phyloP scores from a whole-genome alignment of 2,797 vertebrate species.

The Aselliscus stoliczkanus region DNA sequence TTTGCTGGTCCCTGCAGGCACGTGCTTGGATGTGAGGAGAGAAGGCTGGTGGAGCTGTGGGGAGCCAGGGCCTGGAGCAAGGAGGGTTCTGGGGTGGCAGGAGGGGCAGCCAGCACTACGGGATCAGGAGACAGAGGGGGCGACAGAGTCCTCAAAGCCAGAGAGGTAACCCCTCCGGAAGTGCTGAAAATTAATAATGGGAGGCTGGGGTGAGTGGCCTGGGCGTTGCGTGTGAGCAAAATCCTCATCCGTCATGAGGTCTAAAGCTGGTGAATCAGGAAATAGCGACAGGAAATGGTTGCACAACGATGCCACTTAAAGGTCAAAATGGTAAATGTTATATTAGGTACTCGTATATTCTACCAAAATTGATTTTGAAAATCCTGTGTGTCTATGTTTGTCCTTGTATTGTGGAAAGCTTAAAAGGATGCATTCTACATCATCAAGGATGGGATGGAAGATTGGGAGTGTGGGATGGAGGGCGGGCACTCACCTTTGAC shows the following conservation, averaged over 20 bases:
- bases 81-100: no score
- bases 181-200: rapidly evolving
- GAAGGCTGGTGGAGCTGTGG: not conserved
- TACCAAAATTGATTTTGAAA: not conserved
- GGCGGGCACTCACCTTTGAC: not conserved
- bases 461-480: rapidly evolving
- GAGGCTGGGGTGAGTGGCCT: not conserved
- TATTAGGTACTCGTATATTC: not conserved
- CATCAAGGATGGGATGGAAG: no score
- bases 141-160: not conserved
- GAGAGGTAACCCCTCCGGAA: no score
- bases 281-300: not conserved
- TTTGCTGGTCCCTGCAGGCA: no score
- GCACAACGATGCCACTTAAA: not conserved
- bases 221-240: rapidly evolving
- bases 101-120: rapidly evolving
- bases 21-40: no score
- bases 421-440: not conserved
- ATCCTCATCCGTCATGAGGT: not conserved
- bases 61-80: not conserved
- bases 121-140: not conserved
- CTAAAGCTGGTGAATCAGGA: not conserved
- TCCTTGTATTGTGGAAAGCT: not conserved
- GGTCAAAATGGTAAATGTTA: not conserved
- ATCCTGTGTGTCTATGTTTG: rapidly evolving